A percentile compares a stretch with the other conserved stretches of the same genome.
These are phyloP conservation scores for Erpobdella octoculata DNA, from an alignment of 2,888 invertebrate genomes.

Conservation along the genomic window DNA sequence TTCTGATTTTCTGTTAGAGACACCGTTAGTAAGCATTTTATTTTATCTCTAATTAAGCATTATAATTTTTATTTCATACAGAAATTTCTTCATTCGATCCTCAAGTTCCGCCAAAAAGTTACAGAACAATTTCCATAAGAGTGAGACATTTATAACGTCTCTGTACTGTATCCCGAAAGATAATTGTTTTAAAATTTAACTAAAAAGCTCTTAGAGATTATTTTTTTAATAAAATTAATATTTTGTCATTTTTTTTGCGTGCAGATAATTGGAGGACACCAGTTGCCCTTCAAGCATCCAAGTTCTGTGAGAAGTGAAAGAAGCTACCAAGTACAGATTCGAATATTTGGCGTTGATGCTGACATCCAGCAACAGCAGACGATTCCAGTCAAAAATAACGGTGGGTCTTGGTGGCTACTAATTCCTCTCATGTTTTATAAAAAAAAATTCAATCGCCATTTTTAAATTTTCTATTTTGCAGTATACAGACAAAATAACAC, in stretches of 20 bases:
- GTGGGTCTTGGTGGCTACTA: conserved; percentile 44
- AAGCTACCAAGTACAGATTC: conserved; percentile 57
- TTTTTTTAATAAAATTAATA: neutral
- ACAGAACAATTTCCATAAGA: conserved; percentile 15
- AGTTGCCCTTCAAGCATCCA: conserved; percentile 57
- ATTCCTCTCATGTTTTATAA: neutral
- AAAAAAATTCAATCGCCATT: neutral
- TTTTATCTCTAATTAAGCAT: neutral
- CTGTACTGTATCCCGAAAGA: neutral
- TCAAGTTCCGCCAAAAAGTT: conserved; percentile 28
- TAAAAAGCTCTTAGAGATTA: neutral
- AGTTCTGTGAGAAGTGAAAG: conserved; percentile 53
- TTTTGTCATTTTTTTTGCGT: neutral
- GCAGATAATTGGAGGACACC: conserved; percentile 57
- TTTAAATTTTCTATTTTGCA: too few species aligned
- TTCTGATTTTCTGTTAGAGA: neutral
- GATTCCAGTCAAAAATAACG: conserved; percentile 56
- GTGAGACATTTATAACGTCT: conserved; percentile 9
- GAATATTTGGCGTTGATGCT: conserved; percentile 51
- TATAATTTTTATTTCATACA: conserved; percentile 19
- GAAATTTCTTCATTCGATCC: conserved; percentile 33
- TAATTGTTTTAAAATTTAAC: neutral
- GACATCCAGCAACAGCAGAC: conserved; percentile 55
- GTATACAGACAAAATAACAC: too few species aligned
- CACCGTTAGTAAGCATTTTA: neutral